Evolutionary conservation across 2,113 vertebrate species (phyloP), one percentile per base, ranked within the genome.

Genomic region (Verasper variegatus): DNA sequence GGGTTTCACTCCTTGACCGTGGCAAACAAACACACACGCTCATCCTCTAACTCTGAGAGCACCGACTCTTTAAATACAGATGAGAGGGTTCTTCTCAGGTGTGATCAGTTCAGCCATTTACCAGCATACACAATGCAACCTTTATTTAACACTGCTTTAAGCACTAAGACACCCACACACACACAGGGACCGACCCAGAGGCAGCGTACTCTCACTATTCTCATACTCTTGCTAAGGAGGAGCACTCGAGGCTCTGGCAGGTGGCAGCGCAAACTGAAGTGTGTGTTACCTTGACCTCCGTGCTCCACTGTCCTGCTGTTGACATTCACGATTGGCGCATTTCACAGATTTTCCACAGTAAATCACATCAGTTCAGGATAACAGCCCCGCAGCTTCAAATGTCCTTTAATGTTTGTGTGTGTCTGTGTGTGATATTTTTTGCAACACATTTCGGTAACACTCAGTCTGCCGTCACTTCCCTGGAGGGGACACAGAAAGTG

Each of bases 321-420:
- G 72, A 86, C 82, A 69, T 84, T 78, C 86, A 84, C 58, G 76
- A 69, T 24, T 74, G 87, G 49, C 63, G 69, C 74, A 72, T 85
- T 82, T 74, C 26, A 77, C 70, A 64, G 67, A 55, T 80, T 89
- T 82, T 70, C 64, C 23, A 20, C 24, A 31, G 18, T 76, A 45
- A 83, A 83, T 59, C 20, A 67, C 62, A 64, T 59, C 37, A 51
- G 68, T 18, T 45, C 45, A 45, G 59, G 10, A 58, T 45, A 70
- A 74, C 54, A 71, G 69, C 78, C 58, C 58, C 72, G 71, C 74
- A 71, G 61, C 37, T 61, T 68, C 15, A 47, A 47, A 85, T 52
- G 26, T 60, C n/a, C 26, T 75, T 82, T 74, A 58, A 4, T 21
- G 1, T 37, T 45, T 37, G 57, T 20, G 26, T 67, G 47, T 47